A percentile compares a stretch with the other conserved stretches of the same genome.
These are phyloP conservation scores for Puntigrus tetrazona DNA, from an alignment of 2,113 vertebrate genomes.

Conservation along the genomic window DNA sequence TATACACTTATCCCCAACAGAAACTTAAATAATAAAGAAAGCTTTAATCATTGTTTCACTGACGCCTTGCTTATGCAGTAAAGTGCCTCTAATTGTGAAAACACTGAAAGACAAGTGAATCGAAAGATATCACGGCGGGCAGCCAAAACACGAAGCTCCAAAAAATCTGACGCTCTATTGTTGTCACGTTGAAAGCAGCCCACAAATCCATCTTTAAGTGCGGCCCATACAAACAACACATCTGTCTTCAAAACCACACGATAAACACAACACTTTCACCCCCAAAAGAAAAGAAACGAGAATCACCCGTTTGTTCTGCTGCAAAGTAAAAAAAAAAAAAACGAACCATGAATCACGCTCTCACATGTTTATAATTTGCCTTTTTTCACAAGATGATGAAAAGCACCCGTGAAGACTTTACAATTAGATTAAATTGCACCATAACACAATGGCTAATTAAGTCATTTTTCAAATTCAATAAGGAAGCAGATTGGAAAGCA, in stretches of 20 bases:
- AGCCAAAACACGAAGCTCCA: conserved; percentile 6
- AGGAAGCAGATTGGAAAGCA: conserved; percentile 6
- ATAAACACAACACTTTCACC: conserved; percentile 40
- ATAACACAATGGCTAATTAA: conserved; percentile 50
- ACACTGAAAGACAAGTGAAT: background rate
- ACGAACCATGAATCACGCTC: conserved; percentile 15
- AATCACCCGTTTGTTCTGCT: conserved; percentile 36
- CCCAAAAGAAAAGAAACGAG: conserved; percentile 42
- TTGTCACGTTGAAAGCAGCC: conserved; percentile 19
- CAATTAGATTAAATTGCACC: conserved; percentile 12
- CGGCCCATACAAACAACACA: conserved; percentile 24
- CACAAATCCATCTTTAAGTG: conserved; percentile 28
- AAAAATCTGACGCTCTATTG: conserved; percentile 15
- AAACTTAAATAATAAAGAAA: background rate
- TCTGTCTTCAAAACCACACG: conserved; percentile 33
- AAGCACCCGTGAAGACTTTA: conserved; percentile 15
- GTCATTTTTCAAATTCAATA: conserved; percentile 46
- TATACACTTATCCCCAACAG: background rate
- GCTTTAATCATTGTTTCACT: background rate
- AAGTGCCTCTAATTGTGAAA: background rate
- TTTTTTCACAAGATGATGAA: background rate
- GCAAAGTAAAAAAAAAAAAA: background rate
- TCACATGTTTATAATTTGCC: conserved; percentile 32
- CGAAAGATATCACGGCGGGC: background rate
- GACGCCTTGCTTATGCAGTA: background rate